These are phyloP conservation scores for Anastrepha ludens DNA, from an alignment of 1,140 invertebrate species.

Conservation along the genomic window DNA sequence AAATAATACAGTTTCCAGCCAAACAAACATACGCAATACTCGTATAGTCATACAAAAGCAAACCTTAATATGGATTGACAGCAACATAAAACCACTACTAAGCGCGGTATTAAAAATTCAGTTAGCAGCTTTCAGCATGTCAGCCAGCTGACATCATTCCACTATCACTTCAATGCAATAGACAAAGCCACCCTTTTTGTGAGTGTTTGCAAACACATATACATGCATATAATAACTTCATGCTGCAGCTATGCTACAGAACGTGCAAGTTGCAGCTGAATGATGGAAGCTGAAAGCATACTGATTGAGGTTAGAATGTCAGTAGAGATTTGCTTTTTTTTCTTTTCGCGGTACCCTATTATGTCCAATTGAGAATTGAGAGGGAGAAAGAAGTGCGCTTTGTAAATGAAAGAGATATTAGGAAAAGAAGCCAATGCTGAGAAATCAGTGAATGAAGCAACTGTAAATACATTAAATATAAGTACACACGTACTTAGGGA, in stretches of 20 bases:
- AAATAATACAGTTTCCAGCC: background rate
- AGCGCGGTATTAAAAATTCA: conserved; percentile 44
- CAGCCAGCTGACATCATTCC: background rate
- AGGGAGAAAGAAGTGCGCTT: background rate
- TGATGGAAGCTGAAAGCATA: conserved; percentile 10
- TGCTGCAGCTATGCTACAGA: background rate
- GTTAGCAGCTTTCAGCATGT: conserved; percentile 47
- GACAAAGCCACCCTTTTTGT: background rate
- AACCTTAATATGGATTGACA: background rate
- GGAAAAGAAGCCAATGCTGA: background rate
- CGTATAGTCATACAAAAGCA: background rate
- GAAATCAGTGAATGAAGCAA: background rate
- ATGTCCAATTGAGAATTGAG: background rate
- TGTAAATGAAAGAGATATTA: conserved; percentile 16
- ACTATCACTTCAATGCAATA: conserved; percentile 19
- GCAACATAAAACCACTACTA: conserved; percentile 36
- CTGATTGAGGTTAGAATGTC: conserved; percentile 47
- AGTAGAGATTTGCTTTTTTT: conserved; percentile 4
- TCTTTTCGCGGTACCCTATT: background rate
- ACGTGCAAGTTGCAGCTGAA: conserved; percentile 6
- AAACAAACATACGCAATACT: background rate
- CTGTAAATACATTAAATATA: background rate
- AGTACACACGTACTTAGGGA: background rate
- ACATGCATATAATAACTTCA: conserved; percentile 39
- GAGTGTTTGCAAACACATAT: background rate